phyloP scores from a whole-genome alignment of 2,797 vertebrate species.

The Clarias platycephalus region DNA sequence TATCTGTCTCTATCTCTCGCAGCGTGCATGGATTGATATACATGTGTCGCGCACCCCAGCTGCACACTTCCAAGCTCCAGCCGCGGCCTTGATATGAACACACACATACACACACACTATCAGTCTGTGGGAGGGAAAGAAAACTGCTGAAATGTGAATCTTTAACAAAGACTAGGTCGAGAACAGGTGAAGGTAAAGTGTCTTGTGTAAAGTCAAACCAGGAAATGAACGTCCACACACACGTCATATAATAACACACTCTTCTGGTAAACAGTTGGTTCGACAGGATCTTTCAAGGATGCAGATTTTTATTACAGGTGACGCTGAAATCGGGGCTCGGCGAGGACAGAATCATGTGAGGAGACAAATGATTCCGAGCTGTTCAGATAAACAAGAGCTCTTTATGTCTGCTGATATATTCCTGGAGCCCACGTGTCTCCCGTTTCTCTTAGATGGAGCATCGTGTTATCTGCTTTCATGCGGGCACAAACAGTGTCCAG shows the following conservation, averaged over 20 bases:
- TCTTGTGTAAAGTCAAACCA: background rate
- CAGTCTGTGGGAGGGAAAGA: background rate
- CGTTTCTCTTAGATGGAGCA: background rate
- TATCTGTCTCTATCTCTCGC: constrained; percentile 39
- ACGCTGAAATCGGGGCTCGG: constrained; percentile 32
- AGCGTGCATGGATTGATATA: constrained; percentile 53
- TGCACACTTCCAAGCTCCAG: constrained; percentile 48
- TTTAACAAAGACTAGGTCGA: background rate
- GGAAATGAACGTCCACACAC: constrained; percentile 20
- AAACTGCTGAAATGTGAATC: constrained; percentile 4
- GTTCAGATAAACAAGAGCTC: constrained; percentile 48
- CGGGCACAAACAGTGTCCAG: background rate
- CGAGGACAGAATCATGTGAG: constrained; percentile 29
- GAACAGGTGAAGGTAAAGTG: background rate
- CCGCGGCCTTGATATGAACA: constrained; percentile 51
- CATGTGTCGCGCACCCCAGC: constrained; percentile 47
- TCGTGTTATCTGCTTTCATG: constrained; percentile 9
- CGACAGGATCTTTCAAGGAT: background rate
- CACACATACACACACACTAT: constrained; percentile 19
- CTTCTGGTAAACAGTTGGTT: background rate
- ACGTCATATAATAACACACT: background rate
- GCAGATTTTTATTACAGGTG: background rate
- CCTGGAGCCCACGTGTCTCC: constrained; percentile 33
- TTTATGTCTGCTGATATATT: constrained; percentile 27
- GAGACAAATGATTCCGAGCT: constrained; percentile 20